Percentiles rank a stretch among this genome's conserved stretches.
phyloP scores from a whole-genome alignment of 2,888 invertebrate genomes.

The Drosophila demipolita region DNA sequence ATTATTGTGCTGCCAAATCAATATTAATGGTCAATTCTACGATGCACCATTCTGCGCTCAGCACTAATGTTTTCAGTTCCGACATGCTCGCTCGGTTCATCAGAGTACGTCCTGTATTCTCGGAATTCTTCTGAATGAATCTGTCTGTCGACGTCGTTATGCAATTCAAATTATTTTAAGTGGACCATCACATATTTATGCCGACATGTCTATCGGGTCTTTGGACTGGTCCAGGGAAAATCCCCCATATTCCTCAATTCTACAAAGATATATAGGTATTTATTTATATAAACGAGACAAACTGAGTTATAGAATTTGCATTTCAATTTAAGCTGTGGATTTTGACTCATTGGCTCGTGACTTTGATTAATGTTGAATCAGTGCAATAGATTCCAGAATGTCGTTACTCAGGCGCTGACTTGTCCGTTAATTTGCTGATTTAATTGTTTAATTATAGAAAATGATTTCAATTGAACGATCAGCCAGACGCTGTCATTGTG shows the following conservation, averaged over 20 bases:
- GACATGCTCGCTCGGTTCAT: constrained; percentile 13
- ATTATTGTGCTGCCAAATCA: constrained; percentile 1
- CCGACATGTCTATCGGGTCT: constrained; percentile 31
- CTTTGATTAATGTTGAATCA: constrained; percentile 32
- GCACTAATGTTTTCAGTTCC: not conserved
- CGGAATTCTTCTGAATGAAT: constrained; percentile 24
- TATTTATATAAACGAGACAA: not conserved
- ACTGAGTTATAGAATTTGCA: not conserved
- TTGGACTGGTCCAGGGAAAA: not conserved
- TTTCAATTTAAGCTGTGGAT: not conserved
- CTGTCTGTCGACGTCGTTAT: constrained; percentile 36
- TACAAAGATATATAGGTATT: not conserved
- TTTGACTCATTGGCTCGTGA: constrained; percentile 56
- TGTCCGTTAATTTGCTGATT: constrained; percentile 48
- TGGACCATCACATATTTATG: constrained; percentile 32
- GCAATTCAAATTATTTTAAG: constrained; percentile 50
- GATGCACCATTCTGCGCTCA: constrained; percentile 18
- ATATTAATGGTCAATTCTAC: constrained; percentile 52
- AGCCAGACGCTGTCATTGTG: not conserved
- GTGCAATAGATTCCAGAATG: constrained; percentile 26
- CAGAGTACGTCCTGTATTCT: constrained; percentile 1
- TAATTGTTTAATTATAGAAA: constrained; percentile 77
- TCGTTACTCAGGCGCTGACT: constrained; percentile 45
- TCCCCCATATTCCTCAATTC: not conserved
- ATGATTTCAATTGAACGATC: constrained; percentile 65